Conservation (phyloP, 1,140 invertebrate species). For the Drosophila leontia region DNA sequence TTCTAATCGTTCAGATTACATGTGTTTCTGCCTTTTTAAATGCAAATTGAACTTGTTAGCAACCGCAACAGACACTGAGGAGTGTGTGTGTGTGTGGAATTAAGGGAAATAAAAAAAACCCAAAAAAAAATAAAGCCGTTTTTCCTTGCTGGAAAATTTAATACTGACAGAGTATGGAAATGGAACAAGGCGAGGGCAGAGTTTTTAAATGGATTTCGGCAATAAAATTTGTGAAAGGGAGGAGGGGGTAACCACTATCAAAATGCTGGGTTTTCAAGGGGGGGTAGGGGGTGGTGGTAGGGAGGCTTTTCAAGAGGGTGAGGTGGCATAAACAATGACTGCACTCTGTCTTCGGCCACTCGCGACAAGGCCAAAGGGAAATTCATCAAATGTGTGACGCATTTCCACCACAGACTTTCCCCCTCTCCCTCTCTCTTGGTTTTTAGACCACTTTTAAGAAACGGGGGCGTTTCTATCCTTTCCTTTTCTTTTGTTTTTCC, state of each 20-base stretch:
- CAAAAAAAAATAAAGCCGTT: conserved; percentile 41
- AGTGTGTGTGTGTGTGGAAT: background rate
- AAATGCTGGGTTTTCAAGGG: conserved; percentile 23
- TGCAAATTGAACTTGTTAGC: conserved; percentile 82
- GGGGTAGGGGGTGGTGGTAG: background rate
- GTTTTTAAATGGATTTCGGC: conserved; percentile 39
- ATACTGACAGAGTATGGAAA: background rate
- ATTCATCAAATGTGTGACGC: conserved; percentile 72
- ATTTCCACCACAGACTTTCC: conserved; percentile 43
- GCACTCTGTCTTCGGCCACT: conserved; percentile 58
- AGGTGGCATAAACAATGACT: conserved; percentile 64
- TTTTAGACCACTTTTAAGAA: conserved; percentile 18
- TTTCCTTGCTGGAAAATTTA: conserved; percentile 34
- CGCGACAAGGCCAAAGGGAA: conserved; percentile 77
- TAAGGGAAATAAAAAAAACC: background rate
- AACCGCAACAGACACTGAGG: conserved; percentile 43
- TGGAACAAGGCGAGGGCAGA: conserved; percentile 3
- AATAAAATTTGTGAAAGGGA: conserved; percentile 24
- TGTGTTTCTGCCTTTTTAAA: conserved; percentile 80
- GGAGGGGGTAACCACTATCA: conserved; percentile 4
- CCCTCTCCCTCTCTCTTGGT: background rate
- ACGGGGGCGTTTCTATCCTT: conserved; percentile 12
- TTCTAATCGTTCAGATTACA: conserved; percentile 81
- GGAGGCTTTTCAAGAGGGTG: conserved; percentile 3
- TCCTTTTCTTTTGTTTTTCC: background rate